Base-by-base conservation (phyloP, 92 coral and sea anemone species). In the Porites cylindrica region DNA sequence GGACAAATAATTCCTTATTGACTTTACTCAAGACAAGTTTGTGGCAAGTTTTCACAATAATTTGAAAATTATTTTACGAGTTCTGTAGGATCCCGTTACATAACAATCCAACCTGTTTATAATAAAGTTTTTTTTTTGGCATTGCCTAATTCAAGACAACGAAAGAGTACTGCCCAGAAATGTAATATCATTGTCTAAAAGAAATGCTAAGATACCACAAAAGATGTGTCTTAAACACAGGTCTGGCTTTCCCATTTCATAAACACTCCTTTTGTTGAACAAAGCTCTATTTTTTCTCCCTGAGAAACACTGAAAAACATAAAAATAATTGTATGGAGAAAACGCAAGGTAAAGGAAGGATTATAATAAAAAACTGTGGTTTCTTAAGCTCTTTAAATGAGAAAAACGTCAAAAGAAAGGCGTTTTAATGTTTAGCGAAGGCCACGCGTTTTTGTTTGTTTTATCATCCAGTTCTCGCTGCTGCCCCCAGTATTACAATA, bases 371-470 rank as follows among this genome's bases (percentile, higher is more conserved):
- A 32, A 63, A 83, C 23, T 52, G 17, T 59, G 66, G 75, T 56
- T 58, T 82, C 76, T 78, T 26, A n/a, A 62, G 90, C 75, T 13
- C 50, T 75, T 47, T 51, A 38, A 47, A 50, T 64, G 43, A 60
- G 23, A 63, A 73, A 21, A 61, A 20, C 24, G 24, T 29, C 21
- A 60, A 74, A 64, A 85, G 72, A 78, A 85, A 86, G 80, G 90
- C 69, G 72, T 59, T 23, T 59, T 9, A 12, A 67, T 89, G 65
- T 89, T 76, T 81, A 29, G 56, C 47, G 77, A 51, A 16, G 67
- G 94, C 91, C 98, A 93, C 96, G 96, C 98, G 96, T 79, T 91
- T 20, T 8, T 95, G 94, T 95, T 93, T 90, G 79, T 96, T 76
- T 73, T 77, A 70, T 66, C 70, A 72, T 74, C 56, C 50, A 52